Conservation (phyloP, 1,140 invertebrate genomes). For the Hylaeus anthracinus region DNA sequence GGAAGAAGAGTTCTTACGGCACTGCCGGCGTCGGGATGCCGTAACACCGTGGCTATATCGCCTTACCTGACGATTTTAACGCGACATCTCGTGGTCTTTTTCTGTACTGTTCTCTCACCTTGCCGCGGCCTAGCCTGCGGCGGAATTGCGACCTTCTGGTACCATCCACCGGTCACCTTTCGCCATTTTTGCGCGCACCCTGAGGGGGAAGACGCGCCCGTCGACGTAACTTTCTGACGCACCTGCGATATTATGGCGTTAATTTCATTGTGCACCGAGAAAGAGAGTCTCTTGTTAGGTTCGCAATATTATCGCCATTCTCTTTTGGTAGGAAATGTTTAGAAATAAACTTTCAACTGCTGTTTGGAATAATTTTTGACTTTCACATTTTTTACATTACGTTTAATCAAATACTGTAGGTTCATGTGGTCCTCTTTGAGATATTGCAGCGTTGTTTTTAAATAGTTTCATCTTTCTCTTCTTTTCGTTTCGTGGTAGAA, state of each 20-base stretch:
- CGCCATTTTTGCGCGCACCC: constrained; percentile 18
- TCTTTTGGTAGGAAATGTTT: too few species aligned
- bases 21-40: constrained; percentile 50
- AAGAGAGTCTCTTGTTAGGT: too few species aligned
- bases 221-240: constrained; percentile 5
- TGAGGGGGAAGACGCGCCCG: background rate
- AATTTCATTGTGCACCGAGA: too few species aligned
- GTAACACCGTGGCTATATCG: constrained; percentile 36
- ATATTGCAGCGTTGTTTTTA: too few species aligned
- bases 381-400: too few species aligned
- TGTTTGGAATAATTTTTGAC: too few species aligned
- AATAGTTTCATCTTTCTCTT: too few species aligned
- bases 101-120: constrained; percentile 73
- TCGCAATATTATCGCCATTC: too few species aligned
- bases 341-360: too few species aligned
- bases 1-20: constrained; percentile 47
- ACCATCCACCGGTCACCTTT: constrained; percentile 63
- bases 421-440: too few species aligned
- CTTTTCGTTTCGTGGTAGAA: too few species aligned
- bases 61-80: constrained; percentile 29
- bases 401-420: too few species aligned
- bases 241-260: background rate
- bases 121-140: constrained; percentile 79
- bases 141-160: constrained; percentile 67
- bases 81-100: constrained; percentile 70